Conservation (phyloP, 2,888 invertebrate species). For the Malachius bipustulatus region DNA sequence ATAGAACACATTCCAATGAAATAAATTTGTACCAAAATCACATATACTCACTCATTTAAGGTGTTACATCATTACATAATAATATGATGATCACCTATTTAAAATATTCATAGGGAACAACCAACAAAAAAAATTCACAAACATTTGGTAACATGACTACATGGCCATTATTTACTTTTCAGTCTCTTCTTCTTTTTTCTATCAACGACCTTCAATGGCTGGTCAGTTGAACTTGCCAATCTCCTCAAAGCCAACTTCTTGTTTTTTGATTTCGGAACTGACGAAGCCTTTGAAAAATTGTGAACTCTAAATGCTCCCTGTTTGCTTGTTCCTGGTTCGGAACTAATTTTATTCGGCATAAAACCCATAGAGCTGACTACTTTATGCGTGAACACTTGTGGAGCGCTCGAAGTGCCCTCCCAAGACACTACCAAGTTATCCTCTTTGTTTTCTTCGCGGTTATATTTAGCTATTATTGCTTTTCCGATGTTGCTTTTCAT, state of each 20-base stretch:
- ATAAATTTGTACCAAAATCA: too few species aligned
- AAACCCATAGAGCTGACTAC: not conserved
- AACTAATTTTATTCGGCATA: conserved; percentile 15
- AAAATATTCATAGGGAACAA: too few species aligned
- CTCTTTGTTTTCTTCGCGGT: conserved; percentile 24
- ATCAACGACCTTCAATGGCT: conserved; percentile 28
- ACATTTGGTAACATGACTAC: too few species aligned
- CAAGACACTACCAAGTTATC: conserved; percentile 33
- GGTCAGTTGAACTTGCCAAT: conserved; percentile 25
- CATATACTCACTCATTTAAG: too few species aligned
- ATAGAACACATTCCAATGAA: too few species aligned
- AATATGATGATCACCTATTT: too few species aligned
- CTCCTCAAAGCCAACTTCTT: conserved; percentile 29
- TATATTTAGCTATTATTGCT: conserved; percentile 32
- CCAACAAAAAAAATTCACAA: too few species aligned
- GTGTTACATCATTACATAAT: too few species aligned
- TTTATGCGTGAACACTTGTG: conserved; percentile 29
- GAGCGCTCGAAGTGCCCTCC: conserved; percentile 25
- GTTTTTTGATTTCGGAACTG: conserved; percentile 26
- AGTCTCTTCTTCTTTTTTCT: conserved; percentile 32
- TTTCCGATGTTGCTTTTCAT: conserved; percentile 32
- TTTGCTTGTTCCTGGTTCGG: conserved; percentile 27
- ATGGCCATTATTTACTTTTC: conserved; percentile 26
- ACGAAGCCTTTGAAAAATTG: conserved; percentile 28
- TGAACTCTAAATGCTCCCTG: conserved; percentile 28